Conservation (phyloP, 2,113 vertebrate species). For the Cyphomyrus plagiostoma region DNA sequence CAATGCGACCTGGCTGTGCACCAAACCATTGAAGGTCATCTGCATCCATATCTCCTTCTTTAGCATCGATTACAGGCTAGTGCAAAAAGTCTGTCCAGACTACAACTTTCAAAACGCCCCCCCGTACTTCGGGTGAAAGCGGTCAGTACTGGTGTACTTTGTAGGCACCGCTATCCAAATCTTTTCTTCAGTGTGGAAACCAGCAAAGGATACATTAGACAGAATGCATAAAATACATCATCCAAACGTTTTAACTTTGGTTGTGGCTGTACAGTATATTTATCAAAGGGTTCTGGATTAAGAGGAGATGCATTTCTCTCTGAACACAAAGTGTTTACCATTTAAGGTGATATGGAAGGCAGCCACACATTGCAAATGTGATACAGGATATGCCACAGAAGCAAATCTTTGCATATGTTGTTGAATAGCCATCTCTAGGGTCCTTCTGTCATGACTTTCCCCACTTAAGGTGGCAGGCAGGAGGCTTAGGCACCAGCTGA, state of each 20-base stretch:
- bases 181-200: not conserved
- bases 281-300: not conserved
- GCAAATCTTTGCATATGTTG: not conserved
- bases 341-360: not conserved
- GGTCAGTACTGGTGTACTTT: not conserved
- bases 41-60: slow-evolving; percentile 69
- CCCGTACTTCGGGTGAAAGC: slow-evolving; percentile 49
- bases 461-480: not conserved
- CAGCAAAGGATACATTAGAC: not conserved
- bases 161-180: not conserved
- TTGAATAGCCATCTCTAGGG: not conserved
- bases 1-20: slow-evolving; percentile 66
- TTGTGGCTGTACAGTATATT: not conserved
- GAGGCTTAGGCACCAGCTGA: not conserved
- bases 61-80: slow-evolving; percentile 64
- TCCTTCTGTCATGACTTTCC: not conserved
- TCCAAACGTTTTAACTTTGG: not conserved
- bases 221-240: not conserved
- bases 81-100: slow-evolving; percentile 68
- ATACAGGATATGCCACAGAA: not conserved
- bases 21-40: slow-evolving; percentile 68
- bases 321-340: not conserved
- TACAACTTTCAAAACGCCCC: slow-evolving; percentile 60
- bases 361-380: not conserved
- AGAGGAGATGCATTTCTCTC: not conserved